phyloP scores from a whole-genome alignment of 1,140 invertebrate genomes.

The Drosophila obscura region DNA sequence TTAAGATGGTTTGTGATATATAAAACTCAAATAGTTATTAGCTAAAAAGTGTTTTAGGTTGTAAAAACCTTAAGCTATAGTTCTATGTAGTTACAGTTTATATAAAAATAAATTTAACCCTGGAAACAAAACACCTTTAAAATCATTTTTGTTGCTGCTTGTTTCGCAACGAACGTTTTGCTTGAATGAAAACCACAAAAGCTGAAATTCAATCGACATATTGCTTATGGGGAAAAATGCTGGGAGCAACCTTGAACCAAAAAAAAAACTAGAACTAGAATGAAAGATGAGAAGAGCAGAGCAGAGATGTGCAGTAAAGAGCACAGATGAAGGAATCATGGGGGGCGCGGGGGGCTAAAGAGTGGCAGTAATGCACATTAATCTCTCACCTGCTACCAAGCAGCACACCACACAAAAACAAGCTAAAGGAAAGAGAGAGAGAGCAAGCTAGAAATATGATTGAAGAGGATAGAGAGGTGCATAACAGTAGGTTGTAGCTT shows the following conservation, averaged over 20 bases:
- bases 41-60: too few relatives aligned
- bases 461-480: too few relatives aligned
- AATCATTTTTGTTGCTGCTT: not conserved
- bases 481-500: too few relatives aligned
- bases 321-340: too few relatives aligned
- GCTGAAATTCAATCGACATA: slow-evolving; percentile 50
- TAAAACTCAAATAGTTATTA: too few relatives aligned
- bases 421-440: too few relatives aligned
- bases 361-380: slow-evolving; percentile 38
- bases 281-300: slow-evolving; percentile 20
- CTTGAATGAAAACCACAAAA: slow-evolving; percentile 31
- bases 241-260: slow-evolving; percentile 34
- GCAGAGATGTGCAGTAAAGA: not conserved
- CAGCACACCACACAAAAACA: too few relatives aligned
- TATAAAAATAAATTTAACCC: slow-evolving; percentile 10
- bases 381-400: slow-evolving; percentile 35
- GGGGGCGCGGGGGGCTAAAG: too few relatives aligned
- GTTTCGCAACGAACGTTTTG: slow-evolving; percentile 30
- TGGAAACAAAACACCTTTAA: slow-evolving; percentile 19
- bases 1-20: too few relatives aligned
- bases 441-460: too few relatives aligned
- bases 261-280: slow-evolving; percentile 6
- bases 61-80: too few relatives aligned
- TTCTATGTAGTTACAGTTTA: slow-evolving; percentile 1
- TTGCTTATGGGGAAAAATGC: slow-evolving; percentile 13